Evolutionary conservation across 1,140 invertebrate genomes (phyloP), one percentile per base, ranked within the genome.

Genomic region (Pollicipes pollicipes): DNA sequence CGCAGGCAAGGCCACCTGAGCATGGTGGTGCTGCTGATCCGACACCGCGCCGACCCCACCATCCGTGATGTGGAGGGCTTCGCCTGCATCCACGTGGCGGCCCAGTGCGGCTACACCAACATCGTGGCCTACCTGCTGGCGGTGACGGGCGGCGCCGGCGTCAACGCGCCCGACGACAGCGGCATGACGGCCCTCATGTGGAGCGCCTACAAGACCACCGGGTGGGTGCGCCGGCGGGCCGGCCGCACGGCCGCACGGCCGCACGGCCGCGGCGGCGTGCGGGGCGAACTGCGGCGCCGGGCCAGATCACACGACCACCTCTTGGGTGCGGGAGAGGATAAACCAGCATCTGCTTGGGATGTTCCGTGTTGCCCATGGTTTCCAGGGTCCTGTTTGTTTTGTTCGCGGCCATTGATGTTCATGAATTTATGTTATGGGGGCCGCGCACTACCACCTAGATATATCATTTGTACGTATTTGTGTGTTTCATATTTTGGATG

Each of bases 121-220:
- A 89, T 99, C 71, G 95, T 97, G 32, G 96, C 95, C 24, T 99
- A 98, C 82, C 85, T 99, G 73, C 86, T 98, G 70, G 96, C 96
- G 27, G 84, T 88, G 76, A 84, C 88, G 58, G 10, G 24, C 37
- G 37, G 37, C 37, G 37, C 37, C 10, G 10, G 37, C 24, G 10
- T 24, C 91, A 89, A n/a, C n/a, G n/a, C n/a, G n/a, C n/a, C n/a
- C n/a, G n/a, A n/a, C n/a, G n/a, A n/a, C n/a, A n/a, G n/a, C 76
- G 91, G 91, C 67, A 97, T 98, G 93, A 99, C 97, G 32, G 89
- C 97, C 35, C 84, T 98, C 0, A 99, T 99, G 95, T 98, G 96
- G 94, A 88, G 88, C 73, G 84, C 86, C 28, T 88, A 87, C 76
- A 85, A 89, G 81, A 84, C 88, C 29, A 85, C 87, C 76, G 86